Percentiles rank a stretch among this genome's conserved stretches.
phyloP scores from a whole-genome alignment of 2,888 invertebrate species.

The Eupithecia inturbata region DNA sequence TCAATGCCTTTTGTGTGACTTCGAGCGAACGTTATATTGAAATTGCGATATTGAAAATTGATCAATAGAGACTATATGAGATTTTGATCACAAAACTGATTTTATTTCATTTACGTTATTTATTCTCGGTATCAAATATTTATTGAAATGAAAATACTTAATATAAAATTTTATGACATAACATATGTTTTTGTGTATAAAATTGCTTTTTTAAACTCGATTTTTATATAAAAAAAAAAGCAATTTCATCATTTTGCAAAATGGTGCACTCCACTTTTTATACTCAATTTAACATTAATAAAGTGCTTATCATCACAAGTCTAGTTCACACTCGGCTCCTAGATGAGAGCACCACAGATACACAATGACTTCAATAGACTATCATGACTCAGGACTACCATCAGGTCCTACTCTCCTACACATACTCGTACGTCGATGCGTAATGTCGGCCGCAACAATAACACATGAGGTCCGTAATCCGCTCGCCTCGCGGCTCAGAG shows the following conservation, averaged over 20 bases:
- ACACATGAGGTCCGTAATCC: background rate
- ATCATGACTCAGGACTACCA: background rate
- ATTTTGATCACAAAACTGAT: constrained; percentile 3
- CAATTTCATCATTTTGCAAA: background rate
- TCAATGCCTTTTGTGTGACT: constrained; percentile 19
- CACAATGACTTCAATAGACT: background rate
- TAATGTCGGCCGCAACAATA: background rate
- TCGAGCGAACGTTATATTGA: constrained; percentile 11
- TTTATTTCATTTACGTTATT: background rate
- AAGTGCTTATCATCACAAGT: too few relatives aligned
- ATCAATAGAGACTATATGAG: constrained; percentile 12
- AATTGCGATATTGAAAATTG: background rate
- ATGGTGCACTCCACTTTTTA: background rate
- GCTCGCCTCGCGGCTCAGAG: background rate
- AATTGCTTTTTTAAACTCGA: background rate
- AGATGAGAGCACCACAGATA: background rate
- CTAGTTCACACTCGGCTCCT: background rate
- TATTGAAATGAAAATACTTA: background rate
- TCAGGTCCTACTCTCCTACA: background rate
- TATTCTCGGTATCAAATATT: background rate
- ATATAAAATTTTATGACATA: background rate
- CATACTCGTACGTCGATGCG: background rate
- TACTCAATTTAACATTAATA: background rate
- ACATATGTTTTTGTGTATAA: background rate
- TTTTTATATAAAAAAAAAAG: background rate